Base-by-base conservation (phyloP, 2,888 invertebrate genomes). In the Chironomus tentans region DNA sequence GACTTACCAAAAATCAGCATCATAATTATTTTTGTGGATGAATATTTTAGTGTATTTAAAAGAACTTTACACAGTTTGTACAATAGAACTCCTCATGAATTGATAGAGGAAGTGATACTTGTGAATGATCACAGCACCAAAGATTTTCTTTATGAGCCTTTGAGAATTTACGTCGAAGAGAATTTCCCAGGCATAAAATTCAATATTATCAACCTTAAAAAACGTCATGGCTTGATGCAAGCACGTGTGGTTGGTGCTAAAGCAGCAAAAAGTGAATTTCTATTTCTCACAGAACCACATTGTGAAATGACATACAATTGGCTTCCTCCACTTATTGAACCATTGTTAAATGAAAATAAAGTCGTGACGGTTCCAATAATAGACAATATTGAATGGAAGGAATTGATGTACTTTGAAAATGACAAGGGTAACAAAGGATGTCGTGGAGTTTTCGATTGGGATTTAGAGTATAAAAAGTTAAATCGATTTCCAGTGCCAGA, bases 401-500 rank as follows among this genome's bases (percentile, higher is more conserved):
- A 48, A n/a, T 22, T 74, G 13, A 3, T 13, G 7, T 50, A 48
- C 22, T 68, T 47, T 21, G 47, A 48, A 12, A 74, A 74, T 24
- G 48, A 65, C 15, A 21, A n/a, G 12, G 71, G 71, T 6, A 71
- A 71, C 56, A 21, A 24, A 56, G 72, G 72, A 7, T 15, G 47
- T 13, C 65, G 74, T 12, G 74, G 68, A 5, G 50, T 15, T 47
- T 65, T 70, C 15, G 47, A 61, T 12, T 76, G 70, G 76, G 38
- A 70, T 22, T 46, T 76, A 4, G 47, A 22, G 3, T 70, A 70
- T 47, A 18, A 70, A 4, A 50, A 76, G 12, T 12, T 87, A 46
- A 86, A 88, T 76, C 88, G 92, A 77, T 83, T 92, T 80, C 85
- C 87, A 78, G 86, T 88, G 77, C 85, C 90, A 78, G 85, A 87